These are phyloP conservation scores for Glaucomys volans DNA, from an alignment of 2,113 vertebrate species.

Conservation along the genomic window DNA sequence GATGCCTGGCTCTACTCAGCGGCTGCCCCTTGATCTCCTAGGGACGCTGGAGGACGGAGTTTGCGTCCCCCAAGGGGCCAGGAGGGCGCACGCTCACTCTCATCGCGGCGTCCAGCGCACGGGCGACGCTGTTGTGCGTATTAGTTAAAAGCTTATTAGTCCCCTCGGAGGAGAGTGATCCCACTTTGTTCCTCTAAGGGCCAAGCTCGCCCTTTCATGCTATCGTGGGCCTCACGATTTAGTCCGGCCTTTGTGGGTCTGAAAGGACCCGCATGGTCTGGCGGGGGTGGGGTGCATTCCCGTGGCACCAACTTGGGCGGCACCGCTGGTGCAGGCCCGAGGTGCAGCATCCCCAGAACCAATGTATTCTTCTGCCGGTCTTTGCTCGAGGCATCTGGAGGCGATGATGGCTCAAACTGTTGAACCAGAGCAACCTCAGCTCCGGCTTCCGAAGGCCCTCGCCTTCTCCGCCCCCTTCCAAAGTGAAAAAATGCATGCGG, in stretches of 20 bases:
- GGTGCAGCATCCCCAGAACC: background rate
- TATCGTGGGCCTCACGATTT: conserved; percentile 96
- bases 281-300: conserved; percentile 83
- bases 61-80: no score
- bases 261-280: conserved; percentile 94
- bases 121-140: conserved; percentile 91
- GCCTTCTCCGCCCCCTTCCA: conserved; percentile 67
- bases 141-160: conserved; percentile 99
- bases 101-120: conserved; percentile 62
- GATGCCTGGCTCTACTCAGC: background rate
- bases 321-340: background rate
- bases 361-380: background rate
- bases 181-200: conserved; percentile 96
- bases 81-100: background rate
- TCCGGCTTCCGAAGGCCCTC: background rate
- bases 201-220: conserved; percentile 97
- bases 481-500: conserved; percentile 91
- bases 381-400: conserved; percentile 69
- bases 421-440: conserved; percentile 83
- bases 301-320: background rate
- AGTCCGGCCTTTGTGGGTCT: conserved; percentile 95
- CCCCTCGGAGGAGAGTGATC: conserved; percentile 94
- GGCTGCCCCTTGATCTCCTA: background rate
- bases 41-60: background rate
- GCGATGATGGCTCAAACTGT: conserved; percentile 88